Conservation (phyloP, 2,888 invertebrate species). For the Sympetrum striolatum region DNA sequence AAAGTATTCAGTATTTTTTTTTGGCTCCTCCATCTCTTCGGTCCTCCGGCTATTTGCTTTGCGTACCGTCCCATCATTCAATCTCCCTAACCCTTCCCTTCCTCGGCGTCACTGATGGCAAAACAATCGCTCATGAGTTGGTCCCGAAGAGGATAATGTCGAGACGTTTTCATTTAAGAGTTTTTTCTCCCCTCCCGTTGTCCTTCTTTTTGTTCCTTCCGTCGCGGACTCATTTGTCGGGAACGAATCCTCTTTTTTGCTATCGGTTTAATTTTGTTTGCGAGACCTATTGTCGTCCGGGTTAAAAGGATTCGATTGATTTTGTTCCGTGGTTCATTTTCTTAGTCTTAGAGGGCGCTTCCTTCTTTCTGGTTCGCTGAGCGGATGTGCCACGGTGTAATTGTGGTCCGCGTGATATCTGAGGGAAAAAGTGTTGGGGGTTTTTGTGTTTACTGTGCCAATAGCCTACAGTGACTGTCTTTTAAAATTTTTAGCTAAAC, state of each 20-base stretch:
- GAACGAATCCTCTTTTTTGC: not conserved
- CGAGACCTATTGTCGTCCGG: not conserved
- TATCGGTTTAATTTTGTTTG: not conserved
- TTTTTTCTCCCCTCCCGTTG: not conserved
- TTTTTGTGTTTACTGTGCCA: too few species aligned
- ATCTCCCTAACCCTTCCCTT: not conserved
- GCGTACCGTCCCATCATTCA: constrained; percentile 8
- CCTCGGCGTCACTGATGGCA: constrained; percentile 20
- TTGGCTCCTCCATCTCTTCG: not conserved
- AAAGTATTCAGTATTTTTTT: constrained; percentile 21
- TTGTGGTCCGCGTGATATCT: too few species aligned
- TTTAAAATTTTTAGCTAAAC: too few species aligned
- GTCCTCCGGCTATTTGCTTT: constrained; percentile 27
- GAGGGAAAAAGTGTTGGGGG: too few species aligned
- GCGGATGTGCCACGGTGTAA: too few species aligned
- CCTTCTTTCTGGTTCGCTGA: too few species aligned
- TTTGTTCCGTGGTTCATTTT: not conserved
- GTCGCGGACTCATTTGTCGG: not conserved
- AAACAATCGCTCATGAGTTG: constrained; percentile 9
- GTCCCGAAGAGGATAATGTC: constrained; percentile 11
- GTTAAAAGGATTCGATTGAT: not conserved
- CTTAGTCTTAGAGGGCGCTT: too few species aligned
- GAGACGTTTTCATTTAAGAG: constrained; percentile 32
- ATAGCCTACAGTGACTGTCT: too few species aligned
- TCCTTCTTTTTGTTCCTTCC: not conserved